phyloP scores from a whole-genome alignment of 2,797 vertebrate species.

The Loriculus beryllinus region DNA sequence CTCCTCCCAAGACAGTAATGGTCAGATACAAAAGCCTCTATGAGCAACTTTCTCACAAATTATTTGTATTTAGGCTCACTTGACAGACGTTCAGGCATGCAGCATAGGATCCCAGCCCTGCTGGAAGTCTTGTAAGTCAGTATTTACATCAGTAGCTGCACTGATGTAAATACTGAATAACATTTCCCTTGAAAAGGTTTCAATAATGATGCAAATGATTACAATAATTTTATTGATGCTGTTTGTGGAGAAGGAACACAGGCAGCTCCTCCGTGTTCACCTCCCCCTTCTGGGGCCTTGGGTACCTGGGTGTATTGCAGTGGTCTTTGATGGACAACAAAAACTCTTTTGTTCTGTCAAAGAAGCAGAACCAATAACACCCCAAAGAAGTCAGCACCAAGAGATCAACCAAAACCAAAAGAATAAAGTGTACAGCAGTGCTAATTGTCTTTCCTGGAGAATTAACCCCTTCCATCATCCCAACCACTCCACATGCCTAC shows the following conservation, averaged over 20 bases:
- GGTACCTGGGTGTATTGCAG: conserved; percentile 17
- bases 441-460: conserved; percentile 1
- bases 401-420: conserved; percentile 25
- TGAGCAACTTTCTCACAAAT: neutral
- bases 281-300: conserved; percentile 27
- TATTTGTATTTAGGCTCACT: neutral
- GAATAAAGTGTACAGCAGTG: conserved; percentile 23
- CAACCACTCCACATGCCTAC: neutral
- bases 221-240: neutral
- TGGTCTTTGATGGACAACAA: conserved; percentile 36
- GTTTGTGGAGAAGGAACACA: neutral
- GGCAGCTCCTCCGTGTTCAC: neutral
- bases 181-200: neutral
- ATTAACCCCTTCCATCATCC: neutral
- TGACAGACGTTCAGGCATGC: neutral
- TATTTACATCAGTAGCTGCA: neutral
- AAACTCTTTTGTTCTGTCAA: conserved; percentile 47
- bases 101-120: neutral
- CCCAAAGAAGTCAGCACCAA: conserved; percentile 7
- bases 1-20: neutral
- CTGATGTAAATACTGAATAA: neutral
- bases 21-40: neutral
- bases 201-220: neutral
- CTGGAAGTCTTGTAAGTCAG: neutral
- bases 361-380: neutral